Base-by-base conservation (phyloP, 2,797 vertebrate species). In the Eulemur coronatus region DNA sequence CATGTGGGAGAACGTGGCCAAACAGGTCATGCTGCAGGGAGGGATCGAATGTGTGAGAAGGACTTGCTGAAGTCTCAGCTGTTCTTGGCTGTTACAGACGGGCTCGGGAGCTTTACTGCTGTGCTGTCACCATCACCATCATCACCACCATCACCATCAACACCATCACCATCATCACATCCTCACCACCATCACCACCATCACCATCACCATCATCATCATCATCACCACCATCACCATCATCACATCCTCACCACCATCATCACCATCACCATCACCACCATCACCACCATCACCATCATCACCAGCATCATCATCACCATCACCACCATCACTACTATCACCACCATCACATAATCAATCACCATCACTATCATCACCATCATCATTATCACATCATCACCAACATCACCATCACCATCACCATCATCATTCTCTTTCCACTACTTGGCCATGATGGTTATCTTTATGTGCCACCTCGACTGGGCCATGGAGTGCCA, bases 331-430 rank as follows among this genome's bases (percentile, higher is more conserved):
- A 67, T 1, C n/a, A 22, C 0, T 1, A 24, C 1, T n/a, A 38
- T 1, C 35, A 69, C 0, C 1, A 12, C 1, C 8, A 35, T 2
- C 33, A 35, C 50, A 52, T 17, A 4, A 52, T 0, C 4, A 38
- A 38, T 2, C 1, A 70, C 0, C 67, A 70, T 0, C 3, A 18
- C 0, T 38, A 38, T 38, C n/a, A 67, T 0, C 4, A 11, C 0
- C 17, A 2, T 3, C 67, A 69, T 10, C 8, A 67, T 4, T 38
- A 38, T 38, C 38, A 38, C 4, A 38, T 0, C 18, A 22, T 2
- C 4, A 35, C 38, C 33, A 61, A 28, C 1, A 65, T 35, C n/a
- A 35, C 2, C 17, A 67, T 4, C 7, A 20, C 1, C 7, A 35
- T 1, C 26, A 30, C 4, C 20, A 10, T 1, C 24, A 35, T 15